Base-by-base conservation (phyloP, 2,797 vertebrate genomes). In the Bucorvus abyssinicus region DNA sequence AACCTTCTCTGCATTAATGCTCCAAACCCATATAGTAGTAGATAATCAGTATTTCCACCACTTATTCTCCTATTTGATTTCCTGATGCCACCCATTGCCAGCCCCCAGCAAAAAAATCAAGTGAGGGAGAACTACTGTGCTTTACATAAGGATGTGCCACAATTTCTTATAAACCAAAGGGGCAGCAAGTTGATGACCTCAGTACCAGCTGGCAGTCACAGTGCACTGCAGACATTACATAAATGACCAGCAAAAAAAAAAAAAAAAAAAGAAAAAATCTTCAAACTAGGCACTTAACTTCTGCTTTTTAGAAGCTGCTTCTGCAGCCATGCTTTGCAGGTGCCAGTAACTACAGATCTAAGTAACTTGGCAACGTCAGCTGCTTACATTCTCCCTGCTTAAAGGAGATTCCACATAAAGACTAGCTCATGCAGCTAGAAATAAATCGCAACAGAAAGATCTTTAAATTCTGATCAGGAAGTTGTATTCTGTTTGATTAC, bases 41-140 rank as follows among this genome's bases (percentile, higher is more conserved):
- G 86, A 44, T 32, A 77, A 88, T 84, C 26, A 70, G 26, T 79
- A 86, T 90, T 90, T n/a, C 64, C 57, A 93, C 17, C 6, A 44
- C 14, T 81, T 68, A 40, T 70, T 89, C 94, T 92, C 89, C 52
- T 76, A 32, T 83, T 79, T 84, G 32, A 77, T 73, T 92, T 84
- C 42, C 69, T 47, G 73, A 87, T 2, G 14, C 32, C 24, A 78
- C 36, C 40, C 83, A 56, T 70, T 92, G 71, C 47, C 75, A 78
- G 21, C 9, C 44, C 83, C 52, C 38, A 29, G 15, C 57, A 61
- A 40, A 71, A 77, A 16, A 68, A 74, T 7, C 13, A 84, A 40
- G 32, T 14, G 70, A 36, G 15, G 30, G 32, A 85, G 23, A 91
- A 74, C 18, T 73, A 27, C 22, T 26, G 45, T 53, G 40, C 34